Evolutionary conservation across 2,888 invertebrate genomes (phyloP).

Genomic region (Eupithecia abbreviata): DNA sequence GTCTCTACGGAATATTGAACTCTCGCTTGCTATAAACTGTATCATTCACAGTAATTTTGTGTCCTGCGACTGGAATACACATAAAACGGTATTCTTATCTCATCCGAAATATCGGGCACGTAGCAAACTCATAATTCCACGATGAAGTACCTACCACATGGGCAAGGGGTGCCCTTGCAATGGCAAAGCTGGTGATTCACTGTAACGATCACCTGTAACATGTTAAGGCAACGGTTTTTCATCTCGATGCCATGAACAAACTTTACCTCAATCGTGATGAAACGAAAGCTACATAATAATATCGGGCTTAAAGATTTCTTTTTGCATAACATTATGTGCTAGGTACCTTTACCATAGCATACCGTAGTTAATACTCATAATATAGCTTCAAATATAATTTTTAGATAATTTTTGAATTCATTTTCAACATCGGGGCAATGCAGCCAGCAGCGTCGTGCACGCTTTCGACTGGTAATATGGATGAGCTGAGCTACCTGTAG

Average conservation of each 20-base stretch:
- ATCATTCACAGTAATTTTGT: constrained; percentile 63
- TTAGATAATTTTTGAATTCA: neutral
- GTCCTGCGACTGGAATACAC: constrained; percentile 68
- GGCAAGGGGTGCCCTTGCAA: constrained; percentile 68
- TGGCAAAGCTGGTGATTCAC: constrained; percentile 69
- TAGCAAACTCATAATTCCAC: constrained; percentile 77
- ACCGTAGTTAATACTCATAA: neutral
- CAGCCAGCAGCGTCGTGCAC: too few relatives aligned
- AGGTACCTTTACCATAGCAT: neutral
- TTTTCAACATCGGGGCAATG: too few relatives aligned
- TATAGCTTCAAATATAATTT: neutral
- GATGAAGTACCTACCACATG: constrained; percentile 77
- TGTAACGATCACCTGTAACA: constrained; percentile 63
- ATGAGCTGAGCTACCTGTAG: too few relatives aligned
- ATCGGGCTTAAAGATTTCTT: too few relatives aligned
- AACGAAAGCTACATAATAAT: neutral
- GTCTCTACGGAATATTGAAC: constrained; percentile 45
- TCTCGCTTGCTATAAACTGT: constrained; percentile 46
- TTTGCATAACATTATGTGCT: too few relatives aligned
- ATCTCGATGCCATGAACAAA: constrained; percentile 34
- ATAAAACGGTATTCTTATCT: constrained; percentile 77
- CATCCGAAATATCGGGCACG: constrained; percentile 77
- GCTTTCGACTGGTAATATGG: too few relatives aligned
- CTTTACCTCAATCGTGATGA: neutral
- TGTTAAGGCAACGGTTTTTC: constrained; percentile 47